Base-by-base conservation (phyloP, 2,113 vertebrate species). In the Leptosomus discolor region DNA sequence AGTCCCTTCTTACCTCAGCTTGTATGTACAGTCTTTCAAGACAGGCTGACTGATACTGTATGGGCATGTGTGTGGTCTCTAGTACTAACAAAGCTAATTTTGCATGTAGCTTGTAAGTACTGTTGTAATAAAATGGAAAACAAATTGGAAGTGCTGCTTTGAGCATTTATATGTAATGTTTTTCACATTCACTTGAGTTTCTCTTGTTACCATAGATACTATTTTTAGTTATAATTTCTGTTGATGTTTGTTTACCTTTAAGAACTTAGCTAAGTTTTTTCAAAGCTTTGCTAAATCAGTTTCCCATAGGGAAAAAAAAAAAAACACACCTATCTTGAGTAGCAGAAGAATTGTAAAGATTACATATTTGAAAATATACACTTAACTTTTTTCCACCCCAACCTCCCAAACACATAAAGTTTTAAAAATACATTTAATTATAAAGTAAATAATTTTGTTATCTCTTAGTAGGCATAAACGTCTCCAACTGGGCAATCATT, bases 81-180 rank as follows among this genome's bases (percentile, higher is more conserved):
- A 73, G 19, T 61, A 82, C 57, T 83, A 90, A 79, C 57, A 90
- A 60, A 95, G 34, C 70, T 83, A 73, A 93, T 85, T 94, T 92
- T 76, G 53, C 67, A 53, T 76, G 30, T 92, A 75, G 53, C 48
- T 85, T 90, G 9, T 60, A 79, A 83, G 48, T 16, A 1, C 26
- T 76, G 34, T 64, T 2, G 3, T 73, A 88, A 80, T 63, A 86
- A 92, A 88, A 91, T 45, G 26, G 30, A 57, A 80, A 88, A 91
- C 34, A 88, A 96, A 69, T 77, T 92, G 36, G 5, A 54, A 74
- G 8, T 56, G 6, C 50, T 48, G 23, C 32, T 53, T 88, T 60
- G 22, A 90, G 9, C 77, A 32, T 70, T 94, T 92, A 10, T 43
- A 71, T 30, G 56, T 46, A 51, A 51, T 14, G 8, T 15, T 70